These are phyloP conservation scores for Orgyia antiqua DNA, from an alignment of 2,888 invertebrate species.

Conservation along the genomic window DNA sequence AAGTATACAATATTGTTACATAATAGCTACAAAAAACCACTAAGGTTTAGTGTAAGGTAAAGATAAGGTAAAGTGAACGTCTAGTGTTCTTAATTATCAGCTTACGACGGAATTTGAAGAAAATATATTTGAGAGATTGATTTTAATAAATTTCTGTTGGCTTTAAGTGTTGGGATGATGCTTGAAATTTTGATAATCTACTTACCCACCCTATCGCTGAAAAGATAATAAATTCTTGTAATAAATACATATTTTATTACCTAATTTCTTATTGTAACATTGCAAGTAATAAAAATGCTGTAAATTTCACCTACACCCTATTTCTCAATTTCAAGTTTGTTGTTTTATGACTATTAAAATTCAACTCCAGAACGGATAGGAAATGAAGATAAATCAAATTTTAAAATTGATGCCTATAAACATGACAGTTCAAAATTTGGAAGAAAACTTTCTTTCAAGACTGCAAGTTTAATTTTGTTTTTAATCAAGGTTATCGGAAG, in stretches of 20 bases:
- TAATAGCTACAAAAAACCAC: too few species aligned
- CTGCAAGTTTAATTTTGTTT: slow-evolving; percentile 16
- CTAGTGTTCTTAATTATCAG: too few species aligned
- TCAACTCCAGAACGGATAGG: slow-evolving; percentile 17
- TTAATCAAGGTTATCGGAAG: slow-evolving; percentile 8
- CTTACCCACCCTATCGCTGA: not conserved
- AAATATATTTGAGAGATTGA: too few species aligned
- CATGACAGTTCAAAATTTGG: too few species aligned
- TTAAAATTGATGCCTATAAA: slow-evolving; percentile 11
- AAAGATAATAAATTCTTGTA: slow-evolving; percentile 1
- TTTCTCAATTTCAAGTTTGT: slow-evolving; percentile 18
- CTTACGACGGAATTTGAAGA: too few species aligned
- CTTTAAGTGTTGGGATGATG: too few species aligned
- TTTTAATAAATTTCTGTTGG: too few species aligned
- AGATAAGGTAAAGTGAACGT: too few species aligned
- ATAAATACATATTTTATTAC: slow-evolving; percentile 9
- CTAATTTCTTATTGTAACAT: slow-evolving; percentile 12
- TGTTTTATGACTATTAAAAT: slow-evolving; percentile 25
- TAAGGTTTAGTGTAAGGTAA: too few species aligned
- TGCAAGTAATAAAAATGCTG: slow-evolving; percentile 23
- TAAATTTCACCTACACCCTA: slow-evolving; percentile 19
- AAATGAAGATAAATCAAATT: slow-evolving; percentile 24
- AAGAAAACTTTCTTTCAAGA: slow-evolving; percentile 3
- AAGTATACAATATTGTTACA: too few species aligned
- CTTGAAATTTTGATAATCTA: not conserved